Evolutionary conservation across 2,888 invertebrate species (phyloP).

Genomic region (Melieria crassipennis): DNA sequence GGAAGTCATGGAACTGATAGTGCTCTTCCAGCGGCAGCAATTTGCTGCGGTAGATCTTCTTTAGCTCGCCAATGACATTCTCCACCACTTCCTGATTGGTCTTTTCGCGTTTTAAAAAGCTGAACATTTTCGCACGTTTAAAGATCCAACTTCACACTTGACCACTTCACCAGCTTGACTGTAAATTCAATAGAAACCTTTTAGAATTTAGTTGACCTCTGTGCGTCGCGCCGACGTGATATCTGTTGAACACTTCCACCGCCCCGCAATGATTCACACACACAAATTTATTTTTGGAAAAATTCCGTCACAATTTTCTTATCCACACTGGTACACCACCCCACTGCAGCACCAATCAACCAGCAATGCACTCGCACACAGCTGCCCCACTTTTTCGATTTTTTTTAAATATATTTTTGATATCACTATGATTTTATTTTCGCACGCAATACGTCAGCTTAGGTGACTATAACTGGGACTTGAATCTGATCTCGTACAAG

Average conservation of each 20-base stretch:
- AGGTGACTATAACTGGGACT: conserved; percentile 10
- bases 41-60: conserved; percentile 91
- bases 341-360: conserved; percentile 15
- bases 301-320: conserved; percentile 47
- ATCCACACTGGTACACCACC: conserved; percentile 23
- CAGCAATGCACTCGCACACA: conserved; percentile 16
- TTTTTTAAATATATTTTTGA: not conserved
- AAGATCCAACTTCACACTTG: conserved; percentile 22
- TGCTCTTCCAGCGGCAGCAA: conserved; percentile 87
- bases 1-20: conserved; percentile 95
- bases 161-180: conserved; percentile 39
- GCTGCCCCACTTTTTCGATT: conserved; percentile 8
- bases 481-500: not conserved
- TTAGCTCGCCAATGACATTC: conserved; percentile 93
- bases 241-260: not conserved
- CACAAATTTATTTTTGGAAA: conserved; percentile 49
- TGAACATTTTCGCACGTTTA: conserved; percentile 74
- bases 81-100: conserved; percentile 78
- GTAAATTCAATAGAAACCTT: conserved; percentile 16
- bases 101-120: conserved; percentile 81
- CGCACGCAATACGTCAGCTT: not conserved
- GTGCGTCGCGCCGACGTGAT: not conserved
- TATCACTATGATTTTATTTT: not conserved
- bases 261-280: conserved; percentile 43
- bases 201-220: too few species aligned